Evolutionary conservation across 2,113 vertebrate species (phyloP).

Genomic region (Rhinoderma darwinii): DNA sequence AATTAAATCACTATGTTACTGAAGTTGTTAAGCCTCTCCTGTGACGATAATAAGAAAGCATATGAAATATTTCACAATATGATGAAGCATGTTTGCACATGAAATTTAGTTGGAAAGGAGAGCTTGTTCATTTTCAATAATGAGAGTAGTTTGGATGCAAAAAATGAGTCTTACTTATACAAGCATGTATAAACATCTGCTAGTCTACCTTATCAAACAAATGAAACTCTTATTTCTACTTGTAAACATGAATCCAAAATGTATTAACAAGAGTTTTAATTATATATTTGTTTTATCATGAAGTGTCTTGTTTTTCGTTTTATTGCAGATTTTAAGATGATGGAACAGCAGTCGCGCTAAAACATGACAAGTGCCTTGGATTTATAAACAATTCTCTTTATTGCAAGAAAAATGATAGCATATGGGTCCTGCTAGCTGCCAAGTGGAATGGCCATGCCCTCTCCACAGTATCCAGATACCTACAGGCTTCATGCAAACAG

Average conservation of each 20-base stretch:
- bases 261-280: slow-evolving; percentile 44
- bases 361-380: slow-evolving; percentile 44
- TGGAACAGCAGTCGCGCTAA: neutral
- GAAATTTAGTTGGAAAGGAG: slow-evolving; percentile 15
- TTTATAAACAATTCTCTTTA: slow-evolving; percentile 35
- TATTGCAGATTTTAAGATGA: slow-evolving; percentile 23
- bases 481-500: slow-evolving; percentile 81
- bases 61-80: slow-evolving; percentile 32
- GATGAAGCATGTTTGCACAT: slow-evolving; percentile 44
- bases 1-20: slow-evolving; percentile 39
- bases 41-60: slow-evolving; percentile 39
- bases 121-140: slow-evolving; percentile 43
- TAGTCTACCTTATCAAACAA: slow-evolving; percentile 38
- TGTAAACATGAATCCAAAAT: slow-evolving; percentile 40
- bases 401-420: slow-evolving; percentile 82
- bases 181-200: slow-evolving; percentile 44
- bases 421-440: slow-evolving; percentile 87
- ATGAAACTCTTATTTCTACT: slow-evolving; percentile 39
- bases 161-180: slow-evolving; percentile 38
- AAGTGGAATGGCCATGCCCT: slow-evolving; percentile 87
- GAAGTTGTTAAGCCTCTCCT: slow-evolving; percentile 28
- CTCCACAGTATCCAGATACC: slow-evolving; percentile 86
- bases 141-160: slow-evolving; percentile 40
- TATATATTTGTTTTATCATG: slow-evolving; percentile 39
- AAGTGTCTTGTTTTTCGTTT: slow-evolving; percentile 43